phyloP scores from a whole-genome alignment of 2,888 invertebrate genomes.

The Scaeva pyrastri region DNA sequence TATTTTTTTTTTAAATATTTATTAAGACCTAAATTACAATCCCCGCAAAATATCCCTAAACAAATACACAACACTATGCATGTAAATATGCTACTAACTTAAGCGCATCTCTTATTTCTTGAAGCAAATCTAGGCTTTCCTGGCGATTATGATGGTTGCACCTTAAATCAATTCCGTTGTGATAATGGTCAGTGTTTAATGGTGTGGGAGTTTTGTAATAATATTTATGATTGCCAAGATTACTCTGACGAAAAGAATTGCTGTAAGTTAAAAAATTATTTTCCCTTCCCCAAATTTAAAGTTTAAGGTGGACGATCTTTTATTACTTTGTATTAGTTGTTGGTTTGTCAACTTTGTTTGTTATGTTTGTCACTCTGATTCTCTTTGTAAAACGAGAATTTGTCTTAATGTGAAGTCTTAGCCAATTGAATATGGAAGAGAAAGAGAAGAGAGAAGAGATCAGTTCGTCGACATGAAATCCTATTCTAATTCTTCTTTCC shows the following conservation, averaged over 20 bases:
- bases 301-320: conserved; percentile 21
- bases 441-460: too few species aligned
- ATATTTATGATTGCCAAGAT: conserved; percentile 89
- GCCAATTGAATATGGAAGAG: too few species aligned
- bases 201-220: conserved; percentile 86
- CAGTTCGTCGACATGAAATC: too few species aligned
- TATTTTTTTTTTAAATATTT: too few species aligned
- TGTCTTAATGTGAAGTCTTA: conserved; percentile 29
- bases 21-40: not conserved
- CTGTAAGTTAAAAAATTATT: conserved; percentile 85
- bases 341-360: not conserved
- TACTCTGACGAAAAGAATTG: conserved; percentile 91
- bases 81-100: conserved; percentile 61
- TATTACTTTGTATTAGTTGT: conserved; percentile 19
- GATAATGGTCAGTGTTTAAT: conserved; percentile 87
- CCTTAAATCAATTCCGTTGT: conserved; percentile 87
- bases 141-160: conserved; percentile 80
- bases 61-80: not conserved
- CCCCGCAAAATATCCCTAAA: not conserved
- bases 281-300: conserved; percentile 22
- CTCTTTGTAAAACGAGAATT: conserved; percentile 18
- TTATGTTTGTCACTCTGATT: conserved; percentile 20
- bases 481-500: too few species aligned
- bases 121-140: conserved; percentile 72
- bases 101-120: conserved; percentile 46